Base-by-base conservation (phyloP, 1,140 invertebrate genomes). In the Megathymus violae region DNA sequence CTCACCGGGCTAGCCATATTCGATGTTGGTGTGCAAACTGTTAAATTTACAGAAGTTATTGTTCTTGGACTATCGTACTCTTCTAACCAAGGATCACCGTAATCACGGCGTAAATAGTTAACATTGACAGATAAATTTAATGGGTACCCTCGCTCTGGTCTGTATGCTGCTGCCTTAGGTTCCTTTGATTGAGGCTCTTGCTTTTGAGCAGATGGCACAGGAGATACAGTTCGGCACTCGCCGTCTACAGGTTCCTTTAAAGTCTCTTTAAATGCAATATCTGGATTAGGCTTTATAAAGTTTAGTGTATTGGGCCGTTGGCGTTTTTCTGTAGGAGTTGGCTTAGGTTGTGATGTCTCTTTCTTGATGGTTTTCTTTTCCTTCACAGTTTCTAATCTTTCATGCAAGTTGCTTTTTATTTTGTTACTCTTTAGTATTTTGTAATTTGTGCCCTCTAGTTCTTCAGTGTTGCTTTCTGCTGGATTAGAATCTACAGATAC, bases 111-210 rank as follows among this genome's bases (percentile, higher is more conserved):
- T 22, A 92, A 76, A 82, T 93, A 93, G 67, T 93, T 93, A 5
- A 93, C 91, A 78, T 93, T 93, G 2, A 93, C 85, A 31, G 92
- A 93, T 22, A 93, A 78, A 76, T 93, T 93, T 7, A 93, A 71
- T 43, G 88, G 88, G 59, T 86, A 91, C 0, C 85, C 82, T 59
- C 79, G 70, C 22, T 87, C 88, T 31, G 69, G 67, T 64, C 83
- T 71, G 48, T 79, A 83, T n/a, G n/a, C n/a, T 19, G 64, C 48
- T 16, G 74, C 56, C 62, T 81, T 84, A 41, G 69, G 50, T 5
- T 83, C 78, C 63, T 81, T 82, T 4, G 52, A 50, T 34, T 69
- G 70, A 46, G 14, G 60, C 16, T 88, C 83, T 43, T 69, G 27
- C 61, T 85, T 80, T 31, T 74, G 74, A 22, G 65, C 16, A 15